Evolutionary conservation across 53 echinoderm and acorn worm genomes (phyloP), one percentile per base, ranked within the genome.

Genomic region (Astropecten irregularis): DNA sequence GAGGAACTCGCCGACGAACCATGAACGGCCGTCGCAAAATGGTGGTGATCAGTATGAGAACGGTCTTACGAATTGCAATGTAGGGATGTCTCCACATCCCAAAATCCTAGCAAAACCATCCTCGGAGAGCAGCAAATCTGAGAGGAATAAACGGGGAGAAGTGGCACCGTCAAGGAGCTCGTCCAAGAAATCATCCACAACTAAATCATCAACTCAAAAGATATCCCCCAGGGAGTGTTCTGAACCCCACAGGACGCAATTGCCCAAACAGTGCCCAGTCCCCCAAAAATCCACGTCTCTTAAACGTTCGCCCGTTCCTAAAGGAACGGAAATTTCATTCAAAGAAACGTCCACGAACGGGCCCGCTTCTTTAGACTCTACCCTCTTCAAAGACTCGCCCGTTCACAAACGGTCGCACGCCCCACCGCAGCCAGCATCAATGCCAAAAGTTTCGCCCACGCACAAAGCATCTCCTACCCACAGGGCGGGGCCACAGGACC

Each of bases 391-490:
- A 57, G 74, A 37, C 74, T 74, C 74, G 40, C 40, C 29, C 57
- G 31, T 38, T 22, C 56, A 40, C 38, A 33, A 22, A 16, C 57
- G 38, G 15, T 37, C 57, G 14, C 18, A 56, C 32, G 25, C 3
- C 31, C 36, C 56, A 13, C 32, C 60, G 18, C 48, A 42, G 42
- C 42, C 42, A 42, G 42, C 42, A 11, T 15, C 44, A 9, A 79
- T 79, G 61, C 79, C 79, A 7, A 79, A 79, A 61, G 61, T 79
- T 20, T 79, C 79, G 2, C 60, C 79, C 10, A 79, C 61, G 46
- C 79, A 79, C 79, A 60, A 62, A 30, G 48, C 47, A 16, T 79
- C 79, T 46, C 79, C 79, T 7, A 79, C 61, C 5, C 79, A 79
- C 63, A 79, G 79, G 16, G 32, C 36, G 0, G 60, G 74, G 51